Conservation (phyloP, 2,797 vertebrate species). For the Macropodus opercularis region DNA sequence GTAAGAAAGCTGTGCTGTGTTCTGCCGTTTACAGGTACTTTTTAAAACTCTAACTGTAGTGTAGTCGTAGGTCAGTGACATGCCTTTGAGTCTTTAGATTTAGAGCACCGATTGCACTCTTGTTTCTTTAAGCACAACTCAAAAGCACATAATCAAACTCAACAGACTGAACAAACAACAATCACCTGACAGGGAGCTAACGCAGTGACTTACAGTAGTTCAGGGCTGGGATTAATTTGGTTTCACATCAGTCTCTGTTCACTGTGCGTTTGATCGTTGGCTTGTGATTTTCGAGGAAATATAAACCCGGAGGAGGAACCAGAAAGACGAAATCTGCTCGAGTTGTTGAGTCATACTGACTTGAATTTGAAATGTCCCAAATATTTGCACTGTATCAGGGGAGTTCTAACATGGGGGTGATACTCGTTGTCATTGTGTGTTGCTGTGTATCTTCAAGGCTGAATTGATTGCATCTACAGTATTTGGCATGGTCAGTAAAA, state of each 20-base stretch:
- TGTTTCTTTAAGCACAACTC: slow-evolving; percentile 78
- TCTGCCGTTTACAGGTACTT: slow-evolving; percentile 33
- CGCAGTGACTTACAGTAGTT: background rate
- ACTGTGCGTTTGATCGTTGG: slow-evolving; percentile 38
- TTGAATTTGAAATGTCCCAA: slow-evolving; percentile 51
- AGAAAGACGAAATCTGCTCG: slow-evolving; percentile 30
- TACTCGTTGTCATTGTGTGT: slow-evolving; percentile 74
- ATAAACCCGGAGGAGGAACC: slow-evolving; percentile 17
- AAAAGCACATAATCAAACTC: slow-evolving; percentile 72
- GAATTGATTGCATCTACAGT: slow-evolving; percentile 72
- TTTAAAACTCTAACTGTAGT: slow-evolving; percentile 55
- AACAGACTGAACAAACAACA: slow-evolving; percentile 13
- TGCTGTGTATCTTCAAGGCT: slow-evolving; percentile 70
- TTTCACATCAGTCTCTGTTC: slow-evolving; percentile 43
- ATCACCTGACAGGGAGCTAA: slow-evolving; percentile 1
- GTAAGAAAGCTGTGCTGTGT: slow-evolving; percentile 21
- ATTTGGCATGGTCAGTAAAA: slow-evolving; percentile 83
- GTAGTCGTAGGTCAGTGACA: slow-evolving; percentile 60
- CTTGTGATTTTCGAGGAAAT: slow-evolving; percentile 32
- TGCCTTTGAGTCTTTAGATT: slow-evolving; percentile 53
- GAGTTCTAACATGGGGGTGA: slow-evolving; percentile 50
- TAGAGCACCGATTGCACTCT: slow-evolving; percentile 71
- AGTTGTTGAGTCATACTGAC: slow-evolving; percentile 66
- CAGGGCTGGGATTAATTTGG: slow-evolving; percentile 6
- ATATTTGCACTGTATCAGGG: slow-evolving; percentile 58